Conservation (phyloP, 2,888 invertebrate genomes). For the Xestia c-nigrum region DNA sequence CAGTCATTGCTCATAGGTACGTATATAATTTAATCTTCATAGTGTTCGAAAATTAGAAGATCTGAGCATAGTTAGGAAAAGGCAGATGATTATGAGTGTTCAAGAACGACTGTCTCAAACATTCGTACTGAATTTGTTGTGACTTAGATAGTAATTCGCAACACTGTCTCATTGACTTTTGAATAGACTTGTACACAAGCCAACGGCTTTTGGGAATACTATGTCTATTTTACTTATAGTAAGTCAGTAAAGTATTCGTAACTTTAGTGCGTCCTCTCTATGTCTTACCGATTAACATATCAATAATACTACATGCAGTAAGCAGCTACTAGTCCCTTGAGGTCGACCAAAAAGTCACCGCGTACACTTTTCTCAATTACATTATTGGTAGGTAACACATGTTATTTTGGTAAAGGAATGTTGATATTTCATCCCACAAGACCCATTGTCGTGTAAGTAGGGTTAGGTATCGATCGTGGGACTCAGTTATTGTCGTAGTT, state of each 20-base stretch:
- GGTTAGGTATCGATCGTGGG: constrained; percentile 60
- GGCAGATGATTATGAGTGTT: not conserved
- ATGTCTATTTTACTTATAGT: not conserved
- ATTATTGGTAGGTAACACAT: constrained; percentile 38
- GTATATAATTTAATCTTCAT: not conserved
- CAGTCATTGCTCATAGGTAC: constrained; percentile 7
- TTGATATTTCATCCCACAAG: constrained; percentile 55
- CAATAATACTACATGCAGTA: constrained; percentile 4
- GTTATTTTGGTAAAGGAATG: constrained; percentile 49
- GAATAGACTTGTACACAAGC: not conserved
- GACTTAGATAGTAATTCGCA: not conserved
- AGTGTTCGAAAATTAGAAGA: not conserved
- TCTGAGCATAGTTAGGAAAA: too few relatives aligned
- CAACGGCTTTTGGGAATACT: not conserved
- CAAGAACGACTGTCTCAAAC: not conserved
- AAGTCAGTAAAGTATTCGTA: not conserved
- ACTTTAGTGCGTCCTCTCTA: not conserved
- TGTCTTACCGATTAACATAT: not conserved
- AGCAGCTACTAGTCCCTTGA: constrained; percentile 1
- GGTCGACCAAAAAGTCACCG: constrained; percentile 29
- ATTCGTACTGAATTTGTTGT: not conserved
- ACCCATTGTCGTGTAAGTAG: constrained; percentile 61
- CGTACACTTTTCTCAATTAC: constrained; percentile 41
- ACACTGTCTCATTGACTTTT: not conserved
- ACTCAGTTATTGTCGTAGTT: constrained; percentile 63